Conservation (phyloP, 2,113 vertebrate genomes). For the Corydoras sp. region DNA sequence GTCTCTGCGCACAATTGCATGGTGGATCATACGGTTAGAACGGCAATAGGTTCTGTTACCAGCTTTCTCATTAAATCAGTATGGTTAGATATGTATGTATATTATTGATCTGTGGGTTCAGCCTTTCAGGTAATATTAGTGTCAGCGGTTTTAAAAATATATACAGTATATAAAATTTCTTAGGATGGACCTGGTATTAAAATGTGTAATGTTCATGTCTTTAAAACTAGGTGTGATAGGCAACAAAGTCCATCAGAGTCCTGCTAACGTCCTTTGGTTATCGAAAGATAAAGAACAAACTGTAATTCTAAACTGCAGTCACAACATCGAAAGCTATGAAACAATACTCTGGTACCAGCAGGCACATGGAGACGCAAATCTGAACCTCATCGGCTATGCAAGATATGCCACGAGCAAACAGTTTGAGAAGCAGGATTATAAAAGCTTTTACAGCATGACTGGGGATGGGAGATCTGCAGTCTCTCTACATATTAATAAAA, state of each 20-base stretch:
- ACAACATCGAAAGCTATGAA: conserved; percentile 11
- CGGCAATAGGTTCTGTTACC: no score
- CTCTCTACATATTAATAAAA: conserved; percentile 1
- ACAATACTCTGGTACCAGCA: conserved; percentile 38
- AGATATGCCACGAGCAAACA: not conserved
- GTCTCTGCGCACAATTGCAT: no score
- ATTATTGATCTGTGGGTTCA: no score
- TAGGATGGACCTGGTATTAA: no score
- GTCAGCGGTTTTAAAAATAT: no score
- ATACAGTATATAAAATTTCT: no score
- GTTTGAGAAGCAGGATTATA: not conserved
- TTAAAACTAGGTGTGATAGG: no score
- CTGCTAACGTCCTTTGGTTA: conserved; percentile 15
- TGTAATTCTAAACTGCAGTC: conserved; percentile 24
- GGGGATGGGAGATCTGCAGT: not conserved
- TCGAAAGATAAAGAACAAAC: not conserved
- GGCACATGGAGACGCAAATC: not conserved
- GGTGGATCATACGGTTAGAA: no score
- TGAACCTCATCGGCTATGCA: conserved; percentile 38
- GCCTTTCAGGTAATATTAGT: no score
- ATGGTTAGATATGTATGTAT: no score
- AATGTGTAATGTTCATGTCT: no score
- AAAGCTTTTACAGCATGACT: not conserved
- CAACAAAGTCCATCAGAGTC: conserved; percentile 23
- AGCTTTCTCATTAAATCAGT: no score